Conservation (phyloP, 2,888 invertebrate genomes). For the Metopia argyrocephala region DNA sequence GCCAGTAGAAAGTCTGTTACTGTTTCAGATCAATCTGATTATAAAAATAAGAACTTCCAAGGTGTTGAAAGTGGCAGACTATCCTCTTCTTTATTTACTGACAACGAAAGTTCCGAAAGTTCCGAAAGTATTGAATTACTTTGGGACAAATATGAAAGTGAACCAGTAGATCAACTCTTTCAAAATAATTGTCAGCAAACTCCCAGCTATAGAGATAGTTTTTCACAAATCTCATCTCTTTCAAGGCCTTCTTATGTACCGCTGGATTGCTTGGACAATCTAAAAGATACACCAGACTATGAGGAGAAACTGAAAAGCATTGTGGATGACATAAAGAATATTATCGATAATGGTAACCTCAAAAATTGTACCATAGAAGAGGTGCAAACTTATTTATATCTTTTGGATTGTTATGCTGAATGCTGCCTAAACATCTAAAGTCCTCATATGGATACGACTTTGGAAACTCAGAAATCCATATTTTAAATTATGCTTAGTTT, state of each 20-base stretch:
- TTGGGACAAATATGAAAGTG: conserved; percentile 71
- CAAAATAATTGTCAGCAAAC: conserved; percentile 52
- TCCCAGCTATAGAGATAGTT: conserved; percentile 63
- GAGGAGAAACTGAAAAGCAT: conserved; percentile 69
- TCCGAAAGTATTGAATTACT: conserved; percentile 68
- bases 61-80: conserved; percentile 68
- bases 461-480: no score
- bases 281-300: conserved; percentile 66
- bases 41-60: conserved; percentile 68
- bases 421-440: conserved; percentile 72
- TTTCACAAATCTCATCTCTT: conserved; percentile 57
- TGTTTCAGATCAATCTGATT: conserved; percentile 71
- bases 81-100: conserved; percentile 69
- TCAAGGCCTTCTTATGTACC: not conserved
- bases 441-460: conserved; percentile 71
- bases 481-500: no score
- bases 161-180: conserved; percentile 74
- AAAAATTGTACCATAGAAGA: conserved; percentile 69
- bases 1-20: conserved; percentile 63
- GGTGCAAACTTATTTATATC: conserved; percentile 73
- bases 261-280: conserved; percentile 9
- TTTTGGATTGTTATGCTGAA: conserved; percentile 73
- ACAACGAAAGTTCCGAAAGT: conserved; percentile 62
- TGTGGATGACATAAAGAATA: conserved; percentile 69
- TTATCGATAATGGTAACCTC: conserved; percentile 71